A percentile compares a stretch with the other conserved stretches of the same genome.
Conservation (phyloP, 2,797 vertebrate genomes). For the Muraenolepis orangiensis region DNA sequence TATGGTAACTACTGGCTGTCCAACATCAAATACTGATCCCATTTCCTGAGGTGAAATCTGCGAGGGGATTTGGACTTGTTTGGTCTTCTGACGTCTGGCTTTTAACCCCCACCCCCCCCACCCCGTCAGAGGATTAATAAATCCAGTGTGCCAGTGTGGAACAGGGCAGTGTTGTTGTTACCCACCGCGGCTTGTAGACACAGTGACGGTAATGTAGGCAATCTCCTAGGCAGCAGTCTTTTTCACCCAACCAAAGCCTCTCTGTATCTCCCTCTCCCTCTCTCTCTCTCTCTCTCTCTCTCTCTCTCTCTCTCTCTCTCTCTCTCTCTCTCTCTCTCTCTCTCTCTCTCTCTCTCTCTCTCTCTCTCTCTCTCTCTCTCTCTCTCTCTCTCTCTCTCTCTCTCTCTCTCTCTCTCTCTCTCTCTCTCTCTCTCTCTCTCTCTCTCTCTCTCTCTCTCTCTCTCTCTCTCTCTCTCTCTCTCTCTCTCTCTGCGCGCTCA, state of each 20-base stretch:
- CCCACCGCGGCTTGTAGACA: constrained; percentile 15
- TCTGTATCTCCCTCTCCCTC: too few relatives aligned
- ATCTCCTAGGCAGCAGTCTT: constrained; percentile 21
- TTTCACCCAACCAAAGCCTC: constrained; percentile 27
- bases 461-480: too few relatives aligned
- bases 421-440: too few relatives aligned
- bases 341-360: too few relatives aligned
- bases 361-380: too few relatives aligned
- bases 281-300: too few relatives aligned
- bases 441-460: too few relatives aligned
- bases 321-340: too few relatives aligned
- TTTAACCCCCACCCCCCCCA: constrained; percentile 34
- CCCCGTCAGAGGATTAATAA: not conserved
- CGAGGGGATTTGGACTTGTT: constrained; percentile 55
- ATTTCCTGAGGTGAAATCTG: constrained; percentile 65
- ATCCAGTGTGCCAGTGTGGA: not conserved
- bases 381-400: too few relatives aligned
- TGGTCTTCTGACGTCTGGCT: constrained; percentile 50
- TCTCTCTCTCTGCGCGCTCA: too few relatives aligned
- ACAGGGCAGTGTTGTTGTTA: constrained; percentile 7
- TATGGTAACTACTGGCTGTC: constrained; percentile 57
- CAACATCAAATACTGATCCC: constrained; percentile 64
- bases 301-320: too few relatives aligned
- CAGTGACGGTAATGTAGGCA: constrained; percentile 17
- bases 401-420: too few relatives aligned